Evolutionary conservation across 2,888 invertebrate genomes (phyloP).

Genomic region (Thecophora atra): DNA sequence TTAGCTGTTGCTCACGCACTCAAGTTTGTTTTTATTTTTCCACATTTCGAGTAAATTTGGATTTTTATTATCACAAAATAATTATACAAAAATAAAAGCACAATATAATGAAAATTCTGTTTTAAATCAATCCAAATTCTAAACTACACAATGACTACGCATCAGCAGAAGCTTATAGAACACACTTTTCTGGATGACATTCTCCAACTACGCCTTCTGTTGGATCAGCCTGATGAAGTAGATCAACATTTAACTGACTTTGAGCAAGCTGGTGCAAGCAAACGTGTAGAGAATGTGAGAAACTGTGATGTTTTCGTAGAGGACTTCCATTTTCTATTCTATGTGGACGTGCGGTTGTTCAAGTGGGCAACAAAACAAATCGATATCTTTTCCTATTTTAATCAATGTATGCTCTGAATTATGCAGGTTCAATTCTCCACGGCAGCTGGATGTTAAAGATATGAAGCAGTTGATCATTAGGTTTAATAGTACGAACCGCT

Average conservation of each 20-base stretch:
- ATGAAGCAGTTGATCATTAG: conserved; percentile 56
- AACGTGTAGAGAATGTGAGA: conserved; percentile 53
- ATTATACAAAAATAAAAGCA: too few species aligned
- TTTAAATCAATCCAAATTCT: not conserved
- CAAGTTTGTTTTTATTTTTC: too few species aligned
- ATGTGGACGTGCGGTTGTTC: conserved; percentile 55
- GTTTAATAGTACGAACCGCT: conserved; percentile 50
- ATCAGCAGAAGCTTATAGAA: conserved; percentile 33
- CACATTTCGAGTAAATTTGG: too few species aligned
- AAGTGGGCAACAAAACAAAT: conserved; percentile 50
- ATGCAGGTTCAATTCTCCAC: conserved; percentile 55
- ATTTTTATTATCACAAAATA: too few species aligned
- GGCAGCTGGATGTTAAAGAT: conserved; percentile 57
- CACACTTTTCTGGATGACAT: conserved; percentile 41
- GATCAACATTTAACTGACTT: not conserved
- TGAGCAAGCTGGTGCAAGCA: conserved; percentile 33
- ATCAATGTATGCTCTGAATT: not conserved
- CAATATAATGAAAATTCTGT: not conserved
- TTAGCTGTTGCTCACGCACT: too few species aligned
- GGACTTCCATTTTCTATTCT: conserved; percentile 57
- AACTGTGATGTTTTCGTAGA: conserved; percentile 62
- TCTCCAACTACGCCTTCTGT: conserved; percentile 41
- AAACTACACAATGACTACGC: not conserved
- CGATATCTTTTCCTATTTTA: not conserved
- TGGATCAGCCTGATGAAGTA: not conserved